These are phyloP conservation scores for Drosophila affinis DNA, from an alignment of 2,888 invertebrate species.

Conservation along the genomic window DNA sequence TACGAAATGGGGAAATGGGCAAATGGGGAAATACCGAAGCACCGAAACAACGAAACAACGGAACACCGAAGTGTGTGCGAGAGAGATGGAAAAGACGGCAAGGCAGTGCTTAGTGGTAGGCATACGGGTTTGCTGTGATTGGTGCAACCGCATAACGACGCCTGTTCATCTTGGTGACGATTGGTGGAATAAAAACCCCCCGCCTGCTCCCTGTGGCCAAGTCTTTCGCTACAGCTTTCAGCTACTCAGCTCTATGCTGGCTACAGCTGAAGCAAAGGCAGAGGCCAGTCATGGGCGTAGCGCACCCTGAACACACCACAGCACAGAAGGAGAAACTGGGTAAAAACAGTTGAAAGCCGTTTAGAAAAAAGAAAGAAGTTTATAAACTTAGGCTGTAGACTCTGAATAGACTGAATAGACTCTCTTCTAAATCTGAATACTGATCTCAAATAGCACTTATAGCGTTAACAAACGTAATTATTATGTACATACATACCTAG, in stretches of 20 bases:
- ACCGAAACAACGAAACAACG: slow-evolving; percentile 20
- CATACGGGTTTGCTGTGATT: slow-evolving; percentile 61
- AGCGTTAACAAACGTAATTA: neutral
- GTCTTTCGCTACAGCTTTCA: neutral
- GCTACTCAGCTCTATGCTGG: too few relatives aligned
- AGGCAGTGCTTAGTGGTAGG: slow-evolving; percentile 47
- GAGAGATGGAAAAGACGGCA: slow-evolving; percentile 46
- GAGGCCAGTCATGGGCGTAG: slow-evolving; percentile 9
- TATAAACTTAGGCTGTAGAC: neutral
- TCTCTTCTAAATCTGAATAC: slow-evolving; percentile 19
- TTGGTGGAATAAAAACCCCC: slow-evolving; percentile 57
- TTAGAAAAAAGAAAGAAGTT: neutral
- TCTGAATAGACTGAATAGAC: too few relatives aligned
- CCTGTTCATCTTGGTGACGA: slow-evolving; percentile 55
- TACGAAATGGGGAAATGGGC: slow-evolving; percentile 3
- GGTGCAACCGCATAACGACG: slow-evolving; percentile 48
- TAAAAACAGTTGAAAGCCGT: neutral
- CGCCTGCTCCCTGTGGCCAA: slow-evolving; percentile 17
- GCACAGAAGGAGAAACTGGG: neutral
- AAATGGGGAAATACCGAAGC: slow-evolving; percentile 28
- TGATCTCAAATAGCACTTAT: neutral
- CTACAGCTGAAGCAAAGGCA: slow-evolving; percentile 4
- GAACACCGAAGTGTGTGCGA: slow-evolving; percentile 44
- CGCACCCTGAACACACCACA: slow-evolving; percentile 7
- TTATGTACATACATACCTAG: too few relatives aligned